These are phyloP conservation scores for Rousettus madagascariensis DNA, from an alignment of 2,797 vertebrate genomes.

Conservation along the genomic window DNA sequence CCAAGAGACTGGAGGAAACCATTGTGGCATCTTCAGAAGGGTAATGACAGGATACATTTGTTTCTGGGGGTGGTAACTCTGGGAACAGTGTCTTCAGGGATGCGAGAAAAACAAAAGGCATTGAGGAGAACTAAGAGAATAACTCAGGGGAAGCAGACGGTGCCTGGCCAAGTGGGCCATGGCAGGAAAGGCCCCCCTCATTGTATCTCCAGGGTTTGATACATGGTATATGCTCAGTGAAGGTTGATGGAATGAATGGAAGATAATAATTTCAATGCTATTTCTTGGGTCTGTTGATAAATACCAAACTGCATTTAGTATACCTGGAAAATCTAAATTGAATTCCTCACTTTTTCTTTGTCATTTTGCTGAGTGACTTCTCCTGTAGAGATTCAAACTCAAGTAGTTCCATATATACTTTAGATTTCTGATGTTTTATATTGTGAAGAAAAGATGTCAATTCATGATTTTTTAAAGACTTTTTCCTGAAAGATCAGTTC, in stretches of 20 bases:
- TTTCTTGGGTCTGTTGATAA: neutral
- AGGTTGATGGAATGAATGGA: neutral
- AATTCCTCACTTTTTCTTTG: neutral
- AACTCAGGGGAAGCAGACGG: neutral
- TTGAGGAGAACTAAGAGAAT: neutral
- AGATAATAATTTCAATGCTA: neutral
- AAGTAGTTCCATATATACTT: neutral
- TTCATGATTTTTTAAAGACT: neutral
- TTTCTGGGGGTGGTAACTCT: neutral
- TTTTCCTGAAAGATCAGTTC: neutral
- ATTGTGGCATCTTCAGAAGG: neutral
- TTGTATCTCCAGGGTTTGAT: neutral
- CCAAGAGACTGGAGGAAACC: neutral
- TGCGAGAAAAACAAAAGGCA: neutral
- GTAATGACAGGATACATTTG: neutral
- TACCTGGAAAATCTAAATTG: neutral
- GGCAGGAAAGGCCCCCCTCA: neutral
- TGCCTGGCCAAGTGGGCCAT: neutral
- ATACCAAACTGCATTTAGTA: neutral
- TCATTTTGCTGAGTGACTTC: neutral
- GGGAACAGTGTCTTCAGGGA: neutral
- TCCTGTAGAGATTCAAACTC: neutral
- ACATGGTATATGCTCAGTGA: neutral
- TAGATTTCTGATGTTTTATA: neutral
- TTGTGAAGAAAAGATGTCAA: neutral